These are phyloP conservation scores for Chaitophorus viminalis DNA, from an alignment of 2,888 invertebrate species.

Conservation along the genomic window DNA sequence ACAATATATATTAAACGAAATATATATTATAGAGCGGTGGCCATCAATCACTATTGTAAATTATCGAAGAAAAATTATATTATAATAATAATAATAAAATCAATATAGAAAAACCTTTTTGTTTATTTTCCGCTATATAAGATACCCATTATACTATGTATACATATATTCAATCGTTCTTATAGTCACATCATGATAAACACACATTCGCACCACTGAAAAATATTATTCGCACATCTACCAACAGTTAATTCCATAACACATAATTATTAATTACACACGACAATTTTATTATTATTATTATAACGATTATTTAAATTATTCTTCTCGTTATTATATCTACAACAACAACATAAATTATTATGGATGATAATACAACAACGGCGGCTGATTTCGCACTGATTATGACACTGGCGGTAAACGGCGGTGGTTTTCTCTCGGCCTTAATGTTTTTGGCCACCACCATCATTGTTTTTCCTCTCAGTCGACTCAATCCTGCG, in stretches of 20 bases:
- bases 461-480: constrained; percentile 57
- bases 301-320: constrained; percentile 12
- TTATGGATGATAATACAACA: constrained; percentile 43
- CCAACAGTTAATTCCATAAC: background rate
- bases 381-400: constrained; percentile 45
- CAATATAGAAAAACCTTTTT: constrained; percentile 2
- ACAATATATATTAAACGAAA: constrained; percentile 18
- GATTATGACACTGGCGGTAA: constrained; percentile 49
- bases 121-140: background rate
- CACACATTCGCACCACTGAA: background rate
- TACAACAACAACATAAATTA: constrained; percentile 4
- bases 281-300: constrained; percentile 13
- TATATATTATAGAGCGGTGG: constrained; percentile 34
- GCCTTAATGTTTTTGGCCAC: constrained; percentile 56
- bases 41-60: background rate
- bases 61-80: background rate
- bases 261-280: constrained; percentile 11
- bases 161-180: background rate
- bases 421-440: constrained; percentile 44
- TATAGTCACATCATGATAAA: background rate
- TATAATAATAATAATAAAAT: background rate
- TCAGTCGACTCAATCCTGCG: constrained; percentile 20
- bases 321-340: constrained; percentile 22
- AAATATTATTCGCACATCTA: background rate
- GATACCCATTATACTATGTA: background rate